Percentiles rank a stretch among this genome's conserved stretches.
Conservation (phyloP, 2,888 invertebrate genomes). For the Stenurella melanura region DNA sequence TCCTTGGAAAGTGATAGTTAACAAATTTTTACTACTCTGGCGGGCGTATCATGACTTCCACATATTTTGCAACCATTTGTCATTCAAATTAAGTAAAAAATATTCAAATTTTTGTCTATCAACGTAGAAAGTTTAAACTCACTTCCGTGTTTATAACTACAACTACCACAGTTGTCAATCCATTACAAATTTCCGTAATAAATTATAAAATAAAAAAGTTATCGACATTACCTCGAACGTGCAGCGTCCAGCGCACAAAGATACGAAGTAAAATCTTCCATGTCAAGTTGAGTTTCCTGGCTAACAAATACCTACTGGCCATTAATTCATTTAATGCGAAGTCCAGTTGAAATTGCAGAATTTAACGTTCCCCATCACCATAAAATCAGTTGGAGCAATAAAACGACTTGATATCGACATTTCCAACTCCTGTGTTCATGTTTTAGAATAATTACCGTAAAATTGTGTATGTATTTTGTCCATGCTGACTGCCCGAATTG, state of each 20-base stretch:
- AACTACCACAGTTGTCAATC: neutral
- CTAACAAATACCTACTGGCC: slow-evolving; percentile 61
- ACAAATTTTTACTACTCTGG: too few relatives aligned
- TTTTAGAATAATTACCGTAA: slow-evolving; percentile 64
- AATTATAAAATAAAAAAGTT: slow-evolving; percentile 7
- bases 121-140: neutral
- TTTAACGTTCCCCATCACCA: slow-evolving; percentile 63
- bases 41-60: too few relatives aligned
- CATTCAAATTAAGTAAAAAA: too few relatives aligned
- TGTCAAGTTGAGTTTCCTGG: slow-evolving; percentile 58
- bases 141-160: neutral
- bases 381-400: slow-evolving; percentile 66
- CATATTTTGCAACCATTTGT: too few relatives aligned
- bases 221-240: slow-evolving; percentile 2
- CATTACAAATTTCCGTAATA: neutral
- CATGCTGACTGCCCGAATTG: slow-evolving; percentile 50
- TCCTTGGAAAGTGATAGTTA: too few relatives aligned
- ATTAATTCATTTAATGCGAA: slow-evolving; percentile 66
- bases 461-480: slow-evolving; percentile 54
- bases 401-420: slow-evolving; percentile 65
- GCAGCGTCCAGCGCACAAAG: neutral
- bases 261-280: slow-evolving; percentile 34
- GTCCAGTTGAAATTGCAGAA: slow-evolving; percentile 56
- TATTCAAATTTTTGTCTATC: neutral
- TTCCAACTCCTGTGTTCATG: slow-evolving; percentile 62